A percentile compares a stretch with the other conserved stretches of the same genome.
Evolutionary conservation across 35 echinoderm and acorn worm genomes (phyloP).

Genomic region (Stichopus chloronotus): DNA sequence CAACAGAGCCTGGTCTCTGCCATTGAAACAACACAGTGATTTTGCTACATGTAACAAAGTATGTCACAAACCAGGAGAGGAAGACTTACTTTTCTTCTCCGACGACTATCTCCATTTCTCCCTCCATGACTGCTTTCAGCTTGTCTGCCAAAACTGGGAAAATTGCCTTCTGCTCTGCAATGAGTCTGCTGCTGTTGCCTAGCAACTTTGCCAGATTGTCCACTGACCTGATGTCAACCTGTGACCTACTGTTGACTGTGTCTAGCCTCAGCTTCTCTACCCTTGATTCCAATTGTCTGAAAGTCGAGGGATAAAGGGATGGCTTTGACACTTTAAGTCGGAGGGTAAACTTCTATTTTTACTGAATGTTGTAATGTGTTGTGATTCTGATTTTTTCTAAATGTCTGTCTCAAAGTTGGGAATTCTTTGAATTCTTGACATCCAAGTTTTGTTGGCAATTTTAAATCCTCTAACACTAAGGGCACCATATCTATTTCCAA

Average conservation of each 20-base stretch:
- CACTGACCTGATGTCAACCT: conserved; percentile 74
- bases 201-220: conserved; percentile 76
- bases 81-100: conserved; percentile 90
- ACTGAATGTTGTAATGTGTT: neutral
- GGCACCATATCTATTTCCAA: too few relatives aligned
- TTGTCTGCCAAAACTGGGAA: conserved; percentile 92
- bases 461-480: too few relatives aligned
- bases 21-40: too few relatives aligned
- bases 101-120: conserved; percentile 96
- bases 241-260: conserved; percentile 75
- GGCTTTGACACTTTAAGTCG: neutral
- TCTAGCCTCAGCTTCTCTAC: conserved; percentile 83
- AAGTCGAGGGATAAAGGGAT: neutral
- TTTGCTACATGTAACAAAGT: too few relatives aligned
- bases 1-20: too few relatives aligned
- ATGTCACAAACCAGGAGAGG: too few relatives aligned
- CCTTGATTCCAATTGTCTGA: conserved; percentile 77
- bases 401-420: neutral
- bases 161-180: conserved; percentile 94
- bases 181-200: conserved; percentile 86
- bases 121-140: conserved; percentile 91
- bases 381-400: neutral
- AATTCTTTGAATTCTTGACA: neutral
- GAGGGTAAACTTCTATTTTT: neutral
- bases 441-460: neutral